phyloP scores from a whole-genome alignment of 2,888 invertebrate species.

The Onchidella celtica region DNA sequence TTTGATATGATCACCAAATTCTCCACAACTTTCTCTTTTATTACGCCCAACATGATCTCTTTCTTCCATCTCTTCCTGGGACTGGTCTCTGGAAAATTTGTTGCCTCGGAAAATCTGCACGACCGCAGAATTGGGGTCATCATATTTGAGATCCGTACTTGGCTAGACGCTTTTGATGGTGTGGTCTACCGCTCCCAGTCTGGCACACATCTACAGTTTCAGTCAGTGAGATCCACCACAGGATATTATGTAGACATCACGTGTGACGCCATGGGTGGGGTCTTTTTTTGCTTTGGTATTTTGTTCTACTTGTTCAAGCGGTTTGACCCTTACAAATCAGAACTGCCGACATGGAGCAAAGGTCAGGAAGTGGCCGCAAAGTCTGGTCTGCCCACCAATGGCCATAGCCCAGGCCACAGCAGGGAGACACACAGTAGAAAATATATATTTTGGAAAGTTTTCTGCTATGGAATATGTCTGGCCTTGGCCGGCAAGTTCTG shows the following conservation, averaged over 20 bases:
- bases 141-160: constrained; percentile 90
- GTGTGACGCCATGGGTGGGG: constrained; percentile 50
- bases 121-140: constrained; percentile 85
- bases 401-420: constrained; percentile 28
- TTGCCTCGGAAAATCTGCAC: constrained; percentile 41
- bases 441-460: constrained; percentile 67
- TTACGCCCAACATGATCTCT: constrained; percentile 93
- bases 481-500: constrained; percentile 67
- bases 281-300: constrained; percentile 53
- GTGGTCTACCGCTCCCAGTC: constrained; percentile 88
- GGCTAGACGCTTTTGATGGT: constrained; percentile 92
- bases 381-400: constrained; percentile 40
- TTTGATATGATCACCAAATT: constrained; percentile 85
- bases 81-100: constrained; percentile 40
- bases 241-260: constrained; percentile 54
- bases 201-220: constrained; percentile 54
- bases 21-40: constrained; percentile 82
- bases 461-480: constrained; percentile 65
- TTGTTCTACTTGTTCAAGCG: constrained; percentile 50
- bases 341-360: constrained; percentile 47
- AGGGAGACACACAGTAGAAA: constrained; percentile 59
- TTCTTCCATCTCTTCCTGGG: constrained; percentile 44
- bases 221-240: constrained; percentile 45
- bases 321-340: constrained; percentile 48
- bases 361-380: constrained; percentile 35